Conservation (phyloP, 2,888 invertebrate genomes). For the Lycaena phlaeas region DNA sequence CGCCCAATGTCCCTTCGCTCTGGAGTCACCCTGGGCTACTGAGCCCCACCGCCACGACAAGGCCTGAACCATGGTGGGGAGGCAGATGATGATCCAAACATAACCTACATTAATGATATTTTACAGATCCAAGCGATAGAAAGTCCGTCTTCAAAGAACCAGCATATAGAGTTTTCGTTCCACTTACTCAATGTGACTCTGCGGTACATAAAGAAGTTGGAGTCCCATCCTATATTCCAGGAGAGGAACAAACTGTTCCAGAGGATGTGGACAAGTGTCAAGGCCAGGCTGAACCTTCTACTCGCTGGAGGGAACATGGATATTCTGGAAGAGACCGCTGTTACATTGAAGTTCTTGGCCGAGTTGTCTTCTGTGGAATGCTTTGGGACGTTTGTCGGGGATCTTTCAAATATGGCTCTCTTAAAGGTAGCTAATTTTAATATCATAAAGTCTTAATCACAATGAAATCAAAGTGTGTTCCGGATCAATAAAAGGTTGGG, state of each 20-base stretch:
- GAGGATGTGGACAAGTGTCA: slow-evolving; percentile 45
- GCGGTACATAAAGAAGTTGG: slow-evolving; percentile 51
- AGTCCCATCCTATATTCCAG: slow-evolving; percentile 41
- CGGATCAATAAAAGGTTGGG: no score
- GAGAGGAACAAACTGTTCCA: slow-evolving; percentile 42
- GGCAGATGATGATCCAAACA: no score
- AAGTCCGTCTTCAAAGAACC: slow-evolving; percentile 34
- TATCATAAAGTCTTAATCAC: no score
- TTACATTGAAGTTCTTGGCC: slow-evolving; percentile 44
- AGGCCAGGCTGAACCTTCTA: slow-evolving; percentile 31
- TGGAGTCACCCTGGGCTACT: no score
- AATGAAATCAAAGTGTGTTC: no score
- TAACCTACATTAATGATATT: no score
- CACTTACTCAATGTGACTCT: slow-evolving; percentile 43
- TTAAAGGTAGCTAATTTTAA: no score
- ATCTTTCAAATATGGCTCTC: slow-evolving; percentile 35
- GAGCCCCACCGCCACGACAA: no score
- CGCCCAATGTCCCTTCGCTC: no score
- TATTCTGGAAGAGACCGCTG: slow-evolving; percentile 39
- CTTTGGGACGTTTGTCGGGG: slow-evolving; percentile 38
- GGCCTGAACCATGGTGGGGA: no score
- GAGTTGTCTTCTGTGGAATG: slow-evolving; percentile 45
- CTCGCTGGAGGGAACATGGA: slow-evolving; percentile 24
- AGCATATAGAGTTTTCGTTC: slow-evolving; percentile 44
- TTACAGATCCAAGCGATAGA: slow-evolving; percentile 47